phyloP scores from a whole-genome alignment of 2,113 vertebrate species.

The Gymnorhina tibicen region DNA sequence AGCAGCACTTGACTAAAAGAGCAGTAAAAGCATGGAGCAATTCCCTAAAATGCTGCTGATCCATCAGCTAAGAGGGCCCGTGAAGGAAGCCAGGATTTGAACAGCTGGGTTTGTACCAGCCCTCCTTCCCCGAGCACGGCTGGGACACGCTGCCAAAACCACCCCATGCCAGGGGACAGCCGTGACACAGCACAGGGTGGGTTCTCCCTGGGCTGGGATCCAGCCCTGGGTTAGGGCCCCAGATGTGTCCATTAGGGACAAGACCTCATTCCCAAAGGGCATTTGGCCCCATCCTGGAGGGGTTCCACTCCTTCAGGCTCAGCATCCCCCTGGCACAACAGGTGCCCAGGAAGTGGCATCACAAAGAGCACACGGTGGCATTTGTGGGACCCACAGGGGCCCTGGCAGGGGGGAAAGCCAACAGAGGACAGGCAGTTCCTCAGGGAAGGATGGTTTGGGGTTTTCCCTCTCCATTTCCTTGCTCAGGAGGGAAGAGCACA shows the following conservation, averaged over 20 bases:
- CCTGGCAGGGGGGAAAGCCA: background rate
- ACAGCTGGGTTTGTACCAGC: background rate
- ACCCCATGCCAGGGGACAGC: fast-evolving
- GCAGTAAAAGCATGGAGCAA: background rate
- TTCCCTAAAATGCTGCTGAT: background rate
- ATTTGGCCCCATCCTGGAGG: background rate
- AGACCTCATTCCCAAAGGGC: background rate
- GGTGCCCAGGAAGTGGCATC: background rate
- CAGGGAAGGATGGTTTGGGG: background rate
- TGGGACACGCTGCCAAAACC: fast-evolving
- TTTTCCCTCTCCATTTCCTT: background rate
- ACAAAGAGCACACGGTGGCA: fast-evolving
- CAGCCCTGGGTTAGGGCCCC: background rate
- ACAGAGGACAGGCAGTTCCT: background rate
- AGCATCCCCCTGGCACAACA: fast-evolving
- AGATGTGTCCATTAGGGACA: fast-evolving
- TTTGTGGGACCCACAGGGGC: background rate
- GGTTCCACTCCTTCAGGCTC: background rate
- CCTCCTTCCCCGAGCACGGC: background rate
- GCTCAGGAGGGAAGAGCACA: fast-evolving
- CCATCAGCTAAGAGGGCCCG: background rate
- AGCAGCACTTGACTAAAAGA: background rate
- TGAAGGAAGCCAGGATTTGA: background rate
- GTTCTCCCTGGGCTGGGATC: background rate
- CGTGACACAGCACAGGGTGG: fast-evolving